A percentile compares a stretch with the other conserved stretches of the same genome.
Conservation (phyloP, 2,797 vertebrate genomes). For the Girardinus metallicus region DNA sequence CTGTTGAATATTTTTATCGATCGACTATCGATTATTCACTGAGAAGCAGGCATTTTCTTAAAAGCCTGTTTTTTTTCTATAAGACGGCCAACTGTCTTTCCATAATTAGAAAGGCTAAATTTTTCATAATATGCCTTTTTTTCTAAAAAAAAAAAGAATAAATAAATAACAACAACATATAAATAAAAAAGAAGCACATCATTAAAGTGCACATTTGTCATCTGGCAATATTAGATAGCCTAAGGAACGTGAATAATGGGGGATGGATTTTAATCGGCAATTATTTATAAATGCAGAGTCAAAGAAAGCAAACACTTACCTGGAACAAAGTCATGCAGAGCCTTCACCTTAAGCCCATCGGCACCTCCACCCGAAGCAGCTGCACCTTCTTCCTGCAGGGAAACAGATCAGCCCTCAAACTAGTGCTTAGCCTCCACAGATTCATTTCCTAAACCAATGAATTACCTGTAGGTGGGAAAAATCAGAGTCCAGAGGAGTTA, state of each 20-base stretch:
- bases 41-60: too few relatives aligned
- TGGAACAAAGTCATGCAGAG: conserved; percentile 86
- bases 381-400: conserved; percentile 46
- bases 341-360: conserved; percentile 81
- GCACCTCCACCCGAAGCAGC: conserved; percentile 45
- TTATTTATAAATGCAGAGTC: background rate
- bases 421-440: background rate
- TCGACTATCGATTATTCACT: too few relatives aligned
- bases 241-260: background rate
- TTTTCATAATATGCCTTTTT: too few relatives aligned
- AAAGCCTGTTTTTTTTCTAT: too few relatives aligned
- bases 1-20: too few relatives aligned
- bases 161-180: too few relatives aligned
- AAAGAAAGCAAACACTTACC: conserved; percentile 54
- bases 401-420: conserved; percentile 20
- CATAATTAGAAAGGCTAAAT: too few relatives aligned
- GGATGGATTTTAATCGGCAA: background rate
- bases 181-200: too few relatives aligned
- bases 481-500: conserved; percentile 75
- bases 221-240: background rate
- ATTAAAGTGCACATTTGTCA: background rate
- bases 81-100: too few relatives aligned
- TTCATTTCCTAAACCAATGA: background rate
- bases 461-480: conserved; percentile 59
- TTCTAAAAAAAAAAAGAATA: too few relatives aligned